These are phyloP conservation scores for Acrossocheilus wenchowensis DNA, from an alignment of 2,797 vertebrate species.

Conservation along the genomic window DNA sequence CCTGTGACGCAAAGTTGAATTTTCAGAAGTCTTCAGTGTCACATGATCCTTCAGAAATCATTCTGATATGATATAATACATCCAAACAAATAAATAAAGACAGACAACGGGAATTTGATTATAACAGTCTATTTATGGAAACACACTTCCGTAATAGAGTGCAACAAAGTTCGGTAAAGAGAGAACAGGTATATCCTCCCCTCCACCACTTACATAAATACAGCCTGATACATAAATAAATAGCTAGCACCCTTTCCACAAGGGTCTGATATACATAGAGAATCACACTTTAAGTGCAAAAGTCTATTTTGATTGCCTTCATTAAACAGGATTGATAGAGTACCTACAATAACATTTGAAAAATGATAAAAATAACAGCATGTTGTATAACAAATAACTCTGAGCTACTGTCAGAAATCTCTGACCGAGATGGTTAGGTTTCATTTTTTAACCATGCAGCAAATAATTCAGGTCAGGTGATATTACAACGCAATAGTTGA, in stretches of 20 bases:
- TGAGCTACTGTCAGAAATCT: constrained; percentile 57
- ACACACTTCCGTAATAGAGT: constrained; percentile 76
- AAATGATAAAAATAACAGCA: constrained; percentile 64
- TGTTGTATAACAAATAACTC: constrained; percentile 72
- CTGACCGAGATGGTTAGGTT: constrained; percentile 56
- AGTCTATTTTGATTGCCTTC: constrained; percentile 77
- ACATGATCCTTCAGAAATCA: neutral
- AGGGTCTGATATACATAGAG: constrained; percentile 58
- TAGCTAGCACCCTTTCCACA: constrained; percentile 66
- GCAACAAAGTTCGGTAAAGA: constrained; percentile 71
- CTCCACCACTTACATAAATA: constrained; percentile 61
- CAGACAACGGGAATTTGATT: constrained; percentile 65
- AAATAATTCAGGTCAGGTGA: constrained; percentile 34
- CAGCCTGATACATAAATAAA: constrained; percentile 76
- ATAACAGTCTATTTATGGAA: constrained; percentile 81
- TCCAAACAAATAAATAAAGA: constrained; percentile 8
- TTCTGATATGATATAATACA: neutral
- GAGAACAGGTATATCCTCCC: constrained; percentile 51
- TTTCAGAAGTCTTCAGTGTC: neutral
- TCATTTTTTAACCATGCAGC: constrained; percentile 65
- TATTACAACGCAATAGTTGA: constrained; percentile 8
- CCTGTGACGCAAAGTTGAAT: neutral
- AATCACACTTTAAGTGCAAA: constrained; percentile 66
- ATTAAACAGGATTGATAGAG: constrained; percentile 69
- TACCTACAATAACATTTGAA: constrained; percentile 65